phyloP scores from a whole-genome alignment of 2,797 vertebrate species.

The Enteromius viviparus region DNA sequence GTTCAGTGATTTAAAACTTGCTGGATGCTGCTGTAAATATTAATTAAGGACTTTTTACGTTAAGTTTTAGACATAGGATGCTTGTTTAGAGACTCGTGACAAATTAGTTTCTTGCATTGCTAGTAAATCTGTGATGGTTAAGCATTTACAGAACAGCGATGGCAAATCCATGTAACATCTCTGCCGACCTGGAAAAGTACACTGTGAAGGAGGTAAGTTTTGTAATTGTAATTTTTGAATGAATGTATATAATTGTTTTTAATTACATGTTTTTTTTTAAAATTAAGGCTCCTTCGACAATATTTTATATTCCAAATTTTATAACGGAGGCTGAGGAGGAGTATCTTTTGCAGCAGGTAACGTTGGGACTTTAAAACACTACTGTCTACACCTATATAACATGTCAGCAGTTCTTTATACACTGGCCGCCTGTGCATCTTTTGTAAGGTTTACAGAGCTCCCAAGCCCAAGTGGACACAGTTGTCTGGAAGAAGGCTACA shows the following conservation, averaged over 20 bases:
- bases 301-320: constrained; percentile 87
- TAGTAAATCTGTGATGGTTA: neutral
- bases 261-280: constrained; percentile 14
- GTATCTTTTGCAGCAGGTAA: constrained; percentile 66
- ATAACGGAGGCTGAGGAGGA: constrained; percentile 84
- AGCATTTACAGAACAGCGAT: neutral
- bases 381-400: neutral
- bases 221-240: neutral
- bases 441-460: constrained; percentile 83
- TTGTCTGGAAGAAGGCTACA: constrained; percentile 87
- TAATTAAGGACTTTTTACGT: neutral
- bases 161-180: constrained; percentile 27
- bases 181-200: constrained; percentile 29
- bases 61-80: neutral
- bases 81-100: neutral
- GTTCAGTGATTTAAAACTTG: neutral
- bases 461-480: constrained; percentile 91
- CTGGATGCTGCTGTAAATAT: neutral
- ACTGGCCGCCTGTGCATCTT: constrained; percentile 7
- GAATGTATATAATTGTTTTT: neutral
- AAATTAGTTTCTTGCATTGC: neutral
- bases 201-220: constrained; percentile 50
- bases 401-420: neutral
- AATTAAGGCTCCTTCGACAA: constrained; percentile 75
- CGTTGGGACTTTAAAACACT: neutral